These are phyloP conservation scores for Anolis carolinensis DNA, from an alignment of 2,113 vertebrate genomes.

Conservation along the genomic window DNA sequence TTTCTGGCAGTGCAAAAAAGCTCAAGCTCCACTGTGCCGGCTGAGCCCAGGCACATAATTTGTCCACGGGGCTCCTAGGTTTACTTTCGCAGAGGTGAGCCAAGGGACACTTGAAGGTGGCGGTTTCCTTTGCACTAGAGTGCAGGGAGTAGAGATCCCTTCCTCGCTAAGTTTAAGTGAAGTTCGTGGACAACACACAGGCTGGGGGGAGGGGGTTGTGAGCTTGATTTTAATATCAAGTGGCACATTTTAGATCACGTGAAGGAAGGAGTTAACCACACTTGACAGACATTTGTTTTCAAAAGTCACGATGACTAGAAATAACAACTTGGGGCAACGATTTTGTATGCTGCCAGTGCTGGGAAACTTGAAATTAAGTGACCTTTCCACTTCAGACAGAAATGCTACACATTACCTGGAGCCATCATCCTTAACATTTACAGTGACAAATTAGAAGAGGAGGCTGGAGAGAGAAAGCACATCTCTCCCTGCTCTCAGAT, in stretches of 20 bases:
- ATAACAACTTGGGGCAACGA: constrained; percentile 58
- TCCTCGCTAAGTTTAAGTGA: neutral
- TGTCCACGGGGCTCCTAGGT: neutral
- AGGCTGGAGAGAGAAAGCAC: rapidly evolving
- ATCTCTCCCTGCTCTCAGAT: neutral
- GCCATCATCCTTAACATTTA: constrained; percentile 43
- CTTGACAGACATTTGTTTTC: constrained; percentile 59
- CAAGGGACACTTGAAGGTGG: neutral
- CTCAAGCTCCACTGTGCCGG: neutral
- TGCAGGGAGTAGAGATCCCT: neutral
- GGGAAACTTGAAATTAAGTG: constrained; percentile 58
- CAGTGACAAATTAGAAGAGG: constrained; percentile 34
- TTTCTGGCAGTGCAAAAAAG: too few species aligned
- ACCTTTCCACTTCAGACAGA: constrained; percentile 63
- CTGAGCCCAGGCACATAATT: neutral
- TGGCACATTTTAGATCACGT: neutral
- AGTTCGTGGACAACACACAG: neutral
- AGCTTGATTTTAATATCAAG: constrained; percentile 20
- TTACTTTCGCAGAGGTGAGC: neutral
- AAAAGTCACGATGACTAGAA: constrained; percentile 46
- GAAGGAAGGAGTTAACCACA: constrained; percentile 52
- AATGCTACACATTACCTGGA: constrained; percentile 48
- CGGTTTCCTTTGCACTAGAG: rapidly evolving
- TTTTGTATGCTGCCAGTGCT: constrained; percentile 57
- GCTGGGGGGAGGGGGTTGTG: neutral